Evolutionary conservation across 2,113 vertebrate genomes (phyloP), one percentile per base, ranked within the genome.

Genomic region (Sinocyclocheilus rhinocerous): DNA sequence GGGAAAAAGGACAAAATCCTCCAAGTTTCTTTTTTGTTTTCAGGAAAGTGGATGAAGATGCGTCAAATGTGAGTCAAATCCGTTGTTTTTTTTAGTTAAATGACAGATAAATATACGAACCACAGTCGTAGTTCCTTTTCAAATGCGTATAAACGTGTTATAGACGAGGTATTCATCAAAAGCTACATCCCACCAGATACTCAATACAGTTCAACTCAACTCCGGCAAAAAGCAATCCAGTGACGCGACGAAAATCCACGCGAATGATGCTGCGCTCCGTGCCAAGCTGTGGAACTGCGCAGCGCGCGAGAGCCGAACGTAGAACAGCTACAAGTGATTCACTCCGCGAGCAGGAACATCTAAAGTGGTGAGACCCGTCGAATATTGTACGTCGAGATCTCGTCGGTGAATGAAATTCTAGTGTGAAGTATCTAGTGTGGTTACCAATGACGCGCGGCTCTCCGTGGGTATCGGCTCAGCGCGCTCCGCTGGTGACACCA

Each of bases 231-330:
- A 81, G 84, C 87, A 84, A 88, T 84, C 91, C 92, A 91, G 80
- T 55, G 89, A 81, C 42, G 80, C 76, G 20, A 88, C 75, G 81
- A 26, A 89, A 89, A 90, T 89, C 88, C 89, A 92, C 90, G 90
- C 89, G 76, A 57, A 84, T 73, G 83, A 69, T 83, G 75, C 81
- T 88, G 85, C 78, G 39, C 73, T 81, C 6, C 55, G 79, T 67
- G 18, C 20, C 63, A 12, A 78, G 39, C 33, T n/a, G 45, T 77
- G 15, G 50, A 52, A 55, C 73, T 84, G 52, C 63, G 59, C 79
- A 67, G 59, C 22, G 39, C 77, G 45, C 48, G 13, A 24, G 18
- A 78, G 22, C 16, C 20, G 63, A 29, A 9, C 22, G 42, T 42
- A 59, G 81, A 29, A 10, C 48, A 83, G 81, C 81, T 72, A 83